Base-by-base conservation (phyloP, 2,113 vertebrate species). In the human region DNA sequence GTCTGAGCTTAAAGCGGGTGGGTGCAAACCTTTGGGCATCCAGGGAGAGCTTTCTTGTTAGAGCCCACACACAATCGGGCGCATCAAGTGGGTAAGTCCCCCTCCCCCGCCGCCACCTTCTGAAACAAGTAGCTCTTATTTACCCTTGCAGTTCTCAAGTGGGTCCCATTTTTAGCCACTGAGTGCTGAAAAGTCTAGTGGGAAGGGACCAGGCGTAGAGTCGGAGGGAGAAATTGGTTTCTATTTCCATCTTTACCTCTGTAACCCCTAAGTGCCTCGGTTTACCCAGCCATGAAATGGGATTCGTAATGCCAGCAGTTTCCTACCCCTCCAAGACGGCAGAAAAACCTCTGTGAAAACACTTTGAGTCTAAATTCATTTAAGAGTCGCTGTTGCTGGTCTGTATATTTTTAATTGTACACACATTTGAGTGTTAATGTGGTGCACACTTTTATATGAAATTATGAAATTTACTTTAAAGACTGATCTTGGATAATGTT, bases 131-230 rank as follows among this genome's bases (percentile, higher is more conserved):
- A 35, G 91, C 97, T 85, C 48, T 81, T 89, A 48, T 95, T 89
- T 84, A 94, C 61, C n/a, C n/a, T 35, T 17, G 48, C 45, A 2
- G n/a, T 78, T 85, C 88, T 79, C 89, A 68, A 85, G 94, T 68
- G 96, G 85, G 93, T 93, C 89, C 89, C 93, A 89, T 70, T 83
- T 97, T 89, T 89, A 97, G 96, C 89, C 59, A 68, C 45, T 8
- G 23, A 52, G 20, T 14, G 70, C 76, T 30, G 70, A 64, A 43
- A 82, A 81, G 90, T 88, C 80, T 89, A 27, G 50, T 70, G 89
- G 94, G 38, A 79, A 83, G 87, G 72, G 50, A 45, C 87, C 8
- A 50, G 87, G 68, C 16, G 5, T 93, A 17, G 52, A 72, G 50
- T 89, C 70, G 61, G 81, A 73, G 72, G 48, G 78, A 48, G n/a